Percentiles rank a stretch among this genome's conserved stretches.
phyloP scores from a whole-genome alignment of 2,888 invertebrate genomes.

The Sceliomorpha sp. region DNA sequence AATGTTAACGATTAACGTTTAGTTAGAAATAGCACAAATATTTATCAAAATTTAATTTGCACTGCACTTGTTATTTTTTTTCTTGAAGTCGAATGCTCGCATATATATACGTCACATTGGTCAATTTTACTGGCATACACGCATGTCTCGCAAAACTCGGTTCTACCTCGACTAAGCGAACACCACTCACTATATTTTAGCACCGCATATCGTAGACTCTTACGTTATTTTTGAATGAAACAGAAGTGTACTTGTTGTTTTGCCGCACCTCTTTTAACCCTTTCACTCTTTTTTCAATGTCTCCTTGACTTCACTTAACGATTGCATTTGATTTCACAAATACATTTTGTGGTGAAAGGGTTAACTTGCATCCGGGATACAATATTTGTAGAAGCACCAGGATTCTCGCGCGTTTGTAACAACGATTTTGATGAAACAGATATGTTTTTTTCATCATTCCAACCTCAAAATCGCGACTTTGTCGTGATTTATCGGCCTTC shows the following conservation, averaged over 20 bases:
- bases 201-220: slow-evolving; percentile 46
- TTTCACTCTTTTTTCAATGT: slow-evolving; percentile 35
- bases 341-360: slow-evolving; percentile 46
- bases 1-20: too few species aligned
- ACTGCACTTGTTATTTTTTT: slow-evolving; percentile 21
- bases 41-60: slow-evolving; percentile 24
- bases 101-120: slow-evolving; percentile 15
- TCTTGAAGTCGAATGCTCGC: slow-evolving; percentile 19
- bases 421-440: slow-evolving; percentile 35
- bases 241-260: slow-evolving; percentile 45
- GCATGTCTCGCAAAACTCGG: slow-evolving; percentile 8
- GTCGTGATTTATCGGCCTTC: too few species aligned
- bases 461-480: too few species aligned
- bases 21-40: too few species aligned
- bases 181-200: slow-evolving; percentile 17
- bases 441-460: background rate
- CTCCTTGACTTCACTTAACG: slow-evolving; percentile 12
- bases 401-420: slow-evolving; percentile 44
- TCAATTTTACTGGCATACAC: slow-evolving; percentile 44
- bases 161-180: slow-evolving; percentile 1
- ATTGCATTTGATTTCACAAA: slow-evolving; percentile 14
- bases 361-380: slow-evolving; percentile 46
- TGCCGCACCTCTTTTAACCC: slow-evolving; percentile 52
- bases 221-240: slow-evolving; percentile 13
- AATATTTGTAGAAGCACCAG: slow-evolving; percentile 51